A percentile compares a stretch with the other conserved stretches of the same genome.
phyloP scores from a whole-genome alignment of 92 coral and sea anemone species.

The Palythoa grandis region DNA sequence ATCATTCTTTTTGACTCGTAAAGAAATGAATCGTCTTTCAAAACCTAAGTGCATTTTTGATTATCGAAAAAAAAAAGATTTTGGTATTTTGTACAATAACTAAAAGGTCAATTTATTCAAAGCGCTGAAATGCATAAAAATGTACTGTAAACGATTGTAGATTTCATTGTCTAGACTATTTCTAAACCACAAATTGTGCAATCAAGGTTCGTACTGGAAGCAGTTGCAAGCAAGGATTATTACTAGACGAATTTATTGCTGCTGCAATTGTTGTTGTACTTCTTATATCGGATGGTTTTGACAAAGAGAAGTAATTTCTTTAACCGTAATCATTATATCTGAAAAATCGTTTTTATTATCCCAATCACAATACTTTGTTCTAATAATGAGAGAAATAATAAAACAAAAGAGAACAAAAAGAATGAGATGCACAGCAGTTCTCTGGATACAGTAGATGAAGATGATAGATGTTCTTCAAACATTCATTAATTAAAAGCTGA shows the following conservation, averaged over 20 bases:
- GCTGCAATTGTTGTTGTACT: neutral
- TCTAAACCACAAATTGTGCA: neutral
- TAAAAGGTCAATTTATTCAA: neutral
- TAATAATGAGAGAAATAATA: too few relatives aligned
- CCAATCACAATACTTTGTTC: too few relatives aligned
- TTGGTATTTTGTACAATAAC: neutral
- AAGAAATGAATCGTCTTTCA: too few relatives aligned
- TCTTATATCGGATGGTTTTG: neutral
- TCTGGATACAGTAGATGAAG: too few relatives aligned
- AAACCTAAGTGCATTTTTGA: neutral
- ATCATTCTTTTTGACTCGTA: neutral
- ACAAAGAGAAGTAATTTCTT: neutral
- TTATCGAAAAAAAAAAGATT: neutral
- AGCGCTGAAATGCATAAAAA: neutral
- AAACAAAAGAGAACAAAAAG: too few relatives aligned
- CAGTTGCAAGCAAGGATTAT: neutral
- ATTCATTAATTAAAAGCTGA: too few relatives aligned
- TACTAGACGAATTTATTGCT: neutral
- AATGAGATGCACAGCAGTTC: too few relatives aligned
- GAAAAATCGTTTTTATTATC: neutral
- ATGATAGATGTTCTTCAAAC: too few relatives aligned
- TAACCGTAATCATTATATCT: neutral
- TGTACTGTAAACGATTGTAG: neutral
- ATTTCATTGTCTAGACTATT: neutral
- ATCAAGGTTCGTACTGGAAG: neutral